Evolutionary conservation across 2,888 invertebrate species (phyloP), one percentile per base, ranked within the genome.

Genomic region (Mylabris sibirica): DNA sequence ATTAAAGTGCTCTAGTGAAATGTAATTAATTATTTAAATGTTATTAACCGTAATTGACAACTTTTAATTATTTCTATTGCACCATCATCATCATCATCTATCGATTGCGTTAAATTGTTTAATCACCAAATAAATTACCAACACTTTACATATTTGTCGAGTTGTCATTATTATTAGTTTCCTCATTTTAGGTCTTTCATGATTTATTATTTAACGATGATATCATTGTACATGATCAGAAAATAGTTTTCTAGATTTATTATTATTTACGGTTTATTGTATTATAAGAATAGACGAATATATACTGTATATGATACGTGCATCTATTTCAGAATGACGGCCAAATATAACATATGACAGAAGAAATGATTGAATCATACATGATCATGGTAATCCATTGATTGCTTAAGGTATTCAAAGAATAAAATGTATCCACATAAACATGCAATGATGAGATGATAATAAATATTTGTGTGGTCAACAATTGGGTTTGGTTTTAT

Each of bases 191-290:
- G 14, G 6, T 35, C n/a, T 62, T 35, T 8, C 2, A 14, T 24
- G 53, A 49, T 63, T 53, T 49, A 53, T 66, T 61, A 61, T 30
- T 61, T 20, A 11, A 14, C 1, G 38, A 66, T 66, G 65, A 66
- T 61, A 66, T 66, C 65, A 66, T 44, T 41, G 14, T 60, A 66
- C 65, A 65, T 60, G 65, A 26, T 57, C 60, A 44, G 65, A 65
- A 61, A 66, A 66, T 49, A 20, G 20, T 20, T 49, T 49, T 20
- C 20, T 49, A 20, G 49, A 22, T 49, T 49, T 49, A 44, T 17
- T 49, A 44, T 17, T 12, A 49, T 49, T 20, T 20, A 49, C 49
- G 49, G 49, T 49, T 49, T 49, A 49, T 49, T 49, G 20, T 49
- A 20, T 20, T 20, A 20, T 20, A 20, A 49, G 9, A 20, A 20